These are phyloP conservation scores for Tenebrio molitor DNA, from an alignment of 1,140 invertebrate species.

Conservation along the genomic window DNA sequence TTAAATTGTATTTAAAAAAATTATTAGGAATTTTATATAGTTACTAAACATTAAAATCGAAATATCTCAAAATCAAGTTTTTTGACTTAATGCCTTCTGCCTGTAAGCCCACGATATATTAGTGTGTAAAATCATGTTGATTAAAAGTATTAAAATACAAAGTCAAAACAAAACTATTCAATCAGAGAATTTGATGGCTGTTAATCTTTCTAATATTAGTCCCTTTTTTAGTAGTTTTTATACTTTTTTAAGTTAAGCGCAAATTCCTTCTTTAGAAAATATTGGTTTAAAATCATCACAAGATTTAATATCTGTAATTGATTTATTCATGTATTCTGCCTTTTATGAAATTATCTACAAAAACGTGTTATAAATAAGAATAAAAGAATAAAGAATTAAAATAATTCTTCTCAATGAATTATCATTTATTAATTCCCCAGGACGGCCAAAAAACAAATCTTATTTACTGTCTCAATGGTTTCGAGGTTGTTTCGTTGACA, in stretches of 20 bases:
- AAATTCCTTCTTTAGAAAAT: slow-evolving; percentile 7
- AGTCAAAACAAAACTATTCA: not conserved
- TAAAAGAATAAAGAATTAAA: not conserved
- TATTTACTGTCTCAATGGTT: slow-evolving; percentile 3
- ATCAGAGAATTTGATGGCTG: too few relatives aligned
- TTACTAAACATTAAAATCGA: too few relatives aligned
- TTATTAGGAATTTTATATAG: too few relatives aligned
- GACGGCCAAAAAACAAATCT: slow-evolving; percentile 6
- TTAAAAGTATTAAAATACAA: not conserved
- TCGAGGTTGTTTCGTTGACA: slow-evolving; percentile 6
- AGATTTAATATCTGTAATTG: not conserved
- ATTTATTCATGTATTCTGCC: slow-evolving; percentile 12
- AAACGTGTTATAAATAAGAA: not conserved
- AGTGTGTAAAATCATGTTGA: not conserved
- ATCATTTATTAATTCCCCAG: slow-evolving; percentile 8
- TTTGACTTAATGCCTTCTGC: too few relatives aligned
- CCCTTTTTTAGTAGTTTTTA: not conserved
- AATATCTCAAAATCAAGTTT: too few relatives aligned
- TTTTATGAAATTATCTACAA: slow-evolving; percentile 15
- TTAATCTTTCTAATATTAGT: too few relatives aligned
- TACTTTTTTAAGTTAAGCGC: not conserved
- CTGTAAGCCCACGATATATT: too few relatives aligned
- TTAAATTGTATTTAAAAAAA: too few relatives aligned
- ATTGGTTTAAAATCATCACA: slow-evolving; percentile 9
- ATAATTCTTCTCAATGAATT: not conserved